Evolutionary conservation across 23 tunicate species (phyloP), one percentile per base, ranked within the genome.

Genomic region (Styela plicata): DNA sequence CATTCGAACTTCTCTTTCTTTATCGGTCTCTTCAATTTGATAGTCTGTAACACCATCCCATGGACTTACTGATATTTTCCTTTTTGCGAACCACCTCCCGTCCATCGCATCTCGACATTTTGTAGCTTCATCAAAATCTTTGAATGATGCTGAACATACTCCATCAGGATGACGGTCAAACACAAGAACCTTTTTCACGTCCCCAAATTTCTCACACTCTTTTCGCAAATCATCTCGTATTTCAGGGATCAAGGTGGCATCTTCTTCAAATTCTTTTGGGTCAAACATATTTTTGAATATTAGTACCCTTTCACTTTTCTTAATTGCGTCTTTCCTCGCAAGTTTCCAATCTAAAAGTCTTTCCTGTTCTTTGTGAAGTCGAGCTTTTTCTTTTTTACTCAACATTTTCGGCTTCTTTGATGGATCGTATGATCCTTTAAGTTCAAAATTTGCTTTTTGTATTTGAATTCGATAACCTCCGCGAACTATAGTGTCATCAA

Each of bases 121-220:
- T 28, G 35, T 34, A 19, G 92, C 97, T 28, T 52, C 84, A 29
- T 92, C 92, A 27, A 80, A 74, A 22, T 87, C 87, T 73, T 92
- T 92, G 57, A 92, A 92, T 3, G 97, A 91, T 21, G 87, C 97
- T 0, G 97, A 92, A 70, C 97, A 92, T 24, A 92, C 97, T 2
- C 97, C 97, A 29, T 92, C 92, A 18, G 97, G 91, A 62, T 92
- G 97, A 44, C 91, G 87, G 83, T 93, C 98, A 36, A 93, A 93
- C 61, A 93, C 92, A 29, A 93, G 81, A 17, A 93, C 98, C 70
- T 93, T 93, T 85, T 93, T 93, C 31, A 93, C 98, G 2, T 31
- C 35, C 21, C 98, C 98, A 69, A 93, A 88, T 77, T 85, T 93
- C 35, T 85, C 98, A 35, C 98, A 93, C 71, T 93, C 90, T 25